phyloP scores from a whole-genome alignment of 2,888 invertebrate species.

The Meteorus cinctellus region DNA sequence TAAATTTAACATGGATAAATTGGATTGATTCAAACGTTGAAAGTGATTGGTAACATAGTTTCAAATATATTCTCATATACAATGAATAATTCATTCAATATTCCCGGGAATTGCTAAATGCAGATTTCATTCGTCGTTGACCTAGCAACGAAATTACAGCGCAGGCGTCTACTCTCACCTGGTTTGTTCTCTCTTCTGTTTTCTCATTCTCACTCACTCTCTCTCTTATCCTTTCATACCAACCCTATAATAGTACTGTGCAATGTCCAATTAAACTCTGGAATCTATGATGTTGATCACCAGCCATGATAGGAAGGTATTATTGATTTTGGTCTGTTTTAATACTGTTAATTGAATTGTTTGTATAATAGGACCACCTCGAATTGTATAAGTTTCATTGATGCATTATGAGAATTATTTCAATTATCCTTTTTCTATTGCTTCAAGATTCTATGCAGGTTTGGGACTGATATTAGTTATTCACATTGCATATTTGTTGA shows the following conservation, averaged over 20 bases:
- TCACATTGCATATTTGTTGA: too few species aligned
- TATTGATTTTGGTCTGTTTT: not conserved
- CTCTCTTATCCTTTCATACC: not conserved
- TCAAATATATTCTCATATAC: not conserved
- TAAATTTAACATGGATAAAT: too few species aligned
- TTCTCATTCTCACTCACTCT: not conserved
- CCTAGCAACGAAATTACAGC: slow-evolving; percentile 54
- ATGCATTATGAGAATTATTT: not conserved
- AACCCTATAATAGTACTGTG: not conserved
- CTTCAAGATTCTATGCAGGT: not conserved
- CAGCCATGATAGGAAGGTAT: not conserved
- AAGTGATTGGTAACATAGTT: not conserved
- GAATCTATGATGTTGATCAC: slow-evolving; percentile 4
- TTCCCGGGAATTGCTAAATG: slow-evolving; percentile 58
- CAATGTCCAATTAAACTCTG: not conserved
- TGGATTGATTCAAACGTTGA: not conserved
- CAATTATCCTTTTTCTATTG: not conserved
- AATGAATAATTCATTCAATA: slow-evolving; percentile 70
- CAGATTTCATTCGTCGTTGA: slow-evolving; percentile 55
- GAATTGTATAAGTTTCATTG: not conserved
- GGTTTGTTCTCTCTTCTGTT: slow-evolving; percentile 4
- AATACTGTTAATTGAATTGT: not conserved
- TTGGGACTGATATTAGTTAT: too few species aligned
- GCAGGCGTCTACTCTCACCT: slow-evolving; percentile 14
- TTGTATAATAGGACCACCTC: not conserved